Evolutionary conservation across 2,888 invertebrate species (phyloP).

Genomic region (Trileptium ribeirensis): DNA sequence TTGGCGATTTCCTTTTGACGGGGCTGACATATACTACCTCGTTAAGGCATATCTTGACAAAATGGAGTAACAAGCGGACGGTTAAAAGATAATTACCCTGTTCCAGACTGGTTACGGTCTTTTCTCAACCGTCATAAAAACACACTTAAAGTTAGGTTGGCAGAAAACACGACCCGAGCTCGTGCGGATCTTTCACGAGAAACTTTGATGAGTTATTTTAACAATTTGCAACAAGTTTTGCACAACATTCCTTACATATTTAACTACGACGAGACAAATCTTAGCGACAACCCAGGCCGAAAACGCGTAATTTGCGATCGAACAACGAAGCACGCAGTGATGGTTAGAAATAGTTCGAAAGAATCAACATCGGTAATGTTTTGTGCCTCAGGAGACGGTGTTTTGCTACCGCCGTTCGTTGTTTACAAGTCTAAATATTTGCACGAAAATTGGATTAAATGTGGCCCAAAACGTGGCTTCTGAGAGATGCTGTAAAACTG

Average conservation of each 20-base stretch:
- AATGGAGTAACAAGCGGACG: too few species aligned
- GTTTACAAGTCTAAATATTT: constrained; percentile 53
- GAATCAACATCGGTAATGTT: constrained; percentile 50
- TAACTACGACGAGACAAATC: constrained; percentile 51
- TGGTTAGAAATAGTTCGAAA: constrained; percentile 49
- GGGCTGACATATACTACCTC: too few species aligned
- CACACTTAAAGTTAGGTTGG: too few species aligned
- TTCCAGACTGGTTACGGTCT: too few species aligned
- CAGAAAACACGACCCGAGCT: too few species aligned
- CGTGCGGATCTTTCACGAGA: too few species aligned
- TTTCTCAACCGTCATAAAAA: too few species aligned
- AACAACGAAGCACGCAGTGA: constrained; percentile 50
- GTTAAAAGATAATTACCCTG: too few species aligned
- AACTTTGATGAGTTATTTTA: too few species aligned
- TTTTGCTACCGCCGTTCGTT: constrained; percentile 51
- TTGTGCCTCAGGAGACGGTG: constrained; percentile 49
- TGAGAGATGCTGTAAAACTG: too few species aligned
- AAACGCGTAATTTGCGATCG: constrained; percentile 41
- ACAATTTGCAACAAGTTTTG: too few species aligned
- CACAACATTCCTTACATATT: constrained; percentile 39
- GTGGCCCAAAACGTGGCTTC: constrained; percentile 51
- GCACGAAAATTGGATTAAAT: constrained; percentile 51
- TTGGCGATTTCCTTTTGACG: too few species aligned
- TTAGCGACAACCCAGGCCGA: constrained; percentile 49
- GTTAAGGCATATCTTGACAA: constrained; percentile 27